These are phyloP conservation scores for Platyscapa corneri DNA, from an alignment of 1,140 invertebrate genomes.

Conservation along the genomic window DNA sequence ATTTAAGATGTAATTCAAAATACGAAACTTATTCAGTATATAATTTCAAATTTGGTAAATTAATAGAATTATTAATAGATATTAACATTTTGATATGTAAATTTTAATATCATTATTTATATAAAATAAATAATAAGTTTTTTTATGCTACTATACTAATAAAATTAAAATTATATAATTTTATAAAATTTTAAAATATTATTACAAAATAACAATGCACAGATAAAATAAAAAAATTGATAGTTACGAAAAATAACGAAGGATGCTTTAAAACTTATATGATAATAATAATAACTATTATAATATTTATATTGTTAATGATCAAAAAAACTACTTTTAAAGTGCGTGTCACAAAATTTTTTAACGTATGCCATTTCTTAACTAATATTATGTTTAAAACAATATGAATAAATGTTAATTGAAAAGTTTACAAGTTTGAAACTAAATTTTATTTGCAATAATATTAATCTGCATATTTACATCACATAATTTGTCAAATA, in stretches of 20 bases:
- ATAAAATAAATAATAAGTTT: too few species aligned
- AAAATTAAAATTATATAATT: too few species aligned
- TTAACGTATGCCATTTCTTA: background rate
- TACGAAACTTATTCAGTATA: background rate
- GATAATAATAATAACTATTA: background rate
- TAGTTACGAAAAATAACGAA: too few species aligned
- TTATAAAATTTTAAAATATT: too few species aligned
- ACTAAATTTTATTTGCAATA: too few species aligned
- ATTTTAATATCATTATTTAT: too few species aligned
- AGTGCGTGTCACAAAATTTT: slow-evolving; percentile 22
- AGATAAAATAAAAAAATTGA: slow-evolving; percentile 23
- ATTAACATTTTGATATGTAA: background rate
- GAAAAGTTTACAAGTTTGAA: background rate
- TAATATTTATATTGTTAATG: slow-evolving; percentile 8
- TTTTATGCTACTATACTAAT: too few species aligned
- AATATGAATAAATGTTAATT: background rate
- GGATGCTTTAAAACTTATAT: too few species aligned
- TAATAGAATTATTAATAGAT: slow-evolving; percentile 38
- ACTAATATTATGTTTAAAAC: background rate
- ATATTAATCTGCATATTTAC: slow-evolving; percentile 23
- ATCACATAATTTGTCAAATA: slow-evolving; percentile 19
- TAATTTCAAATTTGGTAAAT: slow-evolving; percentile 14
- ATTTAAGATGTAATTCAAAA: too few species aligned
- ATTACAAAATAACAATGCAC: slow-evolving; percentile 3
- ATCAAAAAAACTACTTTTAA: slow-evolving; percentile 29